These are phyloP conservation scores for Mellilla xanthometata DNA, from an alignment of 2,888 invertebrate genomes.

Conservation along the genomic window DNA sequence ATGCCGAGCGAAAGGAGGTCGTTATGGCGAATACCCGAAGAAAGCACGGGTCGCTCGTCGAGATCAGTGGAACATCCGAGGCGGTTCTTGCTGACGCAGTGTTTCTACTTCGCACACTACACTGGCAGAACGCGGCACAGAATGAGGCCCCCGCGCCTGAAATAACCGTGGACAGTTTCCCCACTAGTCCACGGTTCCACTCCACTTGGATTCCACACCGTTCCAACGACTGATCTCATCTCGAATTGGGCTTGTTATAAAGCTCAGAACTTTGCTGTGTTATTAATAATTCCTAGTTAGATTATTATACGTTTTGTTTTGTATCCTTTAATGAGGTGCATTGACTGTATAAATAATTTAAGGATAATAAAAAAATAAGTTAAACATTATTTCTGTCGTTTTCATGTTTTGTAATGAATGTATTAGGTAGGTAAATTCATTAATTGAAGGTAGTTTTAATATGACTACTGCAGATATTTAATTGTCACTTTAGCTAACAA, in stretches of 20 bases:
- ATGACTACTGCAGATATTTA: too few relatives aligned
- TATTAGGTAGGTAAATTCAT: too few relatives aligned
- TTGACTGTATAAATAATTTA: constrained; percentile 72
- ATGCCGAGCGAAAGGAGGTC: constrained; percentile 71
- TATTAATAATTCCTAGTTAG: constrained; percentile 75
- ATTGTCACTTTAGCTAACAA: background rate
- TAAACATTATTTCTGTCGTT: constrained; percentile 43
- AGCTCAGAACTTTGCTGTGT: constrained; percentile 73
- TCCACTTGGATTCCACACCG: constrained; percentile 62
- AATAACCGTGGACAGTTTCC: constrained; percentile 27
- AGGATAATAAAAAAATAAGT: constrained; percentile 61
- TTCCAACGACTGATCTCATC: constrained; percentile 73
- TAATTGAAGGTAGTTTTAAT: too few relatives aligned
- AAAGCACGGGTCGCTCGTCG: constrained; percentile 60
- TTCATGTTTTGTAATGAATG: too few relatives aligned
- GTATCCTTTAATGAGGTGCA: constrained; percentile 56
- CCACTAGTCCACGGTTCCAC: background rate
- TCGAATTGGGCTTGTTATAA: constrained; percentile 72
- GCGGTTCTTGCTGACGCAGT: constrained; percentile 64
- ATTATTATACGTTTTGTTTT: constrained; percentile 64
- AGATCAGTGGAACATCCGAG: constrained; percentile 76
- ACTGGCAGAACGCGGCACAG: constrained; percentile 45
- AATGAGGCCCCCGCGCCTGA: constrained; percentile 41
- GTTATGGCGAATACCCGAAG: constrained; percentile 72
- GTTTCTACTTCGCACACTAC: constrained; percentile 63